A percentile compares a stretch with the other conserved stretches of the same genome.
phyloP scores from a whole-genome alignment of 37 sponge, comb jelly and placozoan species.

The Spongia lamella region DNA sequence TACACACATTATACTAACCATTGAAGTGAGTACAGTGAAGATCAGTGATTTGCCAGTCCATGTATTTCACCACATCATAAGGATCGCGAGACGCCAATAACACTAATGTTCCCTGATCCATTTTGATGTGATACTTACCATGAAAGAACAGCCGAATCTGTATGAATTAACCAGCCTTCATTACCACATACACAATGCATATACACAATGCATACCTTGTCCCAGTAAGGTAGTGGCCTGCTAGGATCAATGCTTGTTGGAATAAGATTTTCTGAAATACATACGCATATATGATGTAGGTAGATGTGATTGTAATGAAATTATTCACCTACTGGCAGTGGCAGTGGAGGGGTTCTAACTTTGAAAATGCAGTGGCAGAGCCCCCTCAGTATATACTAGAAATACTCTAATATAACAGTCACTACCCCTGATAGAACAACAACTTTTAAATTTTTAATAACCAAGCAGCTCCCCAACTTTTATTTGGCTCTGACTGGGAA shows the following conservation, averaged over 20 bases:
- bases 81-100: conserved; percentile 80
- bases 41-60: conserved; percentile 53
- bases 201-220: conserved; percentile 55
- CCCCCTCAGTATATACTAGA: too few species aligned
- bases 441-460: too few species aligned
- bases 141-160: conserved; percentile 77
- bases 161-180: neutral
- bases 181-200: neutral
- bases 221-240: conserved; percentile 89
- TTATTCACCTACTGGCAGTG: too few species aligned
- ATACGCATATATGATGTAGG: too few species aligned
- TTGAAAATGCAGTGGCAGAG: too few species aligned
- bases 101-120: conserved; percentile 27
- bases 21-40: conserved; percentile 21
- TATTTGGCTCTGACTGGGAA: too few species aligned
- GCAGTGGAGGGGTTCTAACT: too few species aligned
- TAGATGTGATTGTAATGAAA: too few species aligned
- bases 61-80: conserved; percentile 73
- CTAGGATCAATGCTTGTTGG: conserved; percentile 84
- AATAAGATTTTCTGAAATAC: conserved; percentile 57
- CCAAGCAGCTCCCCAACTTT: too few species aligned
- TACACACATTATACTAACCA: too few species aligned
- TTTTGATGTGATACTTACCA: conserved; percentile 58
- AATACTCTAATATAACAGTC: too few species aligned
- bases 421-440: too few species aligned